Conservation (phyloP, 2,797 vertebrate species). For the Oreortyx pictus region DNA sequence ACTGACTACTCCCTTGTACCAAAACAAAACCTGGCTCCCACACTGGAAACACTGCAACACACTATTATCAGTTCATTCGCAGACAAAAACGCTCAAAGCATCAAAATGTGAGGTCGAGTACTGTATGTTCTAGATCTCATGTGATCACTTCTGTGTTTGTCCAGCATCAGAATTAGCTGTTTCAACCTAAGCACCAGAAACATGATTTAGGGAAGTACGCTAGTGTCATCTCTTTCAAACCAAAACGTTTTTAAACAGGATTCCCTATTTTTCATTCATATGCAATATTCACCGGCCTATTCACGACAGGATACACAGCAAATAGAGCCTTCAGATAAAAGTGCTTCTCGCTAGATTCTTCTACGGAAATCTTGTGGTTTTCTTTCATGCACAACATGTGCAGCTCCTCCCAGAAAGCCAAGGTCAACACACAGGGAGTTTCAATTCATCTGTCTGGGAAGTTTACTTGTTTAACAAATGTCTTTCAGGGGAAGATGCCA, state of each 20-base stretch:
- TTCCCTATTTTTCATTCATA: slow-evolving; percentile 26
- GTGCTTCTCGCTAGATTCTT: not conserved
- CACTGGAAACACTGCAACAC: fast-evolving
- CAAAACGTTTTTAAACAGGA: not conserved
- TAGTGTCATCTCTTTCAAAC: not conserved
- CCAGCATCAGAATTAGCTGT: not conserved
- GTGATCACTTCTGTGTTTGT: not conserved
- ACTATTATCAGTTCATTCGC: not conserved
- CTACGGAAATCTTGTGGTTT: not conserved
- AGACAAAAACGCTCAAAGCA: slow-evolving; percentile 11
- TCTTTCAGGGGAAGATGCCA: not conserved
- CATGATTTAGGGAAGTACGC: not conserved
- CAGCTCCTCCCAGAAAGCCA: not conserved
- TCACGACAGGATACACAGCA: not conserved
- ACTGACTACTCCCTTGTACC: not conserved
- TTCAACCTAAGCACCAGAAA: not conserved
- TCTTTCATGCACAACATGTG: not conserved
- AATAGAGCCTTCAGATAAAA: not conserved
- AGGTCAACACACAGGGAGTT: not conserved
- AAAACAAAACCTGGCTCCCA: not conserved
- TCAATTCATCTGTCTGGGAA: not conserved
- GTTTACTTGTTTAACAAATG: not conserved
- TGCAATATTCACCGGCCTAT: not conserved
- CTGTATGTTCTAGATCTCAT: slow-evolving; percentile 14
- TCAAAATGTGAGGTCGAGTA: not conserved